Base-by-base conservation (phyloP, 1,140 invertebrate genomes). In the Papilio polytes region DNA sequence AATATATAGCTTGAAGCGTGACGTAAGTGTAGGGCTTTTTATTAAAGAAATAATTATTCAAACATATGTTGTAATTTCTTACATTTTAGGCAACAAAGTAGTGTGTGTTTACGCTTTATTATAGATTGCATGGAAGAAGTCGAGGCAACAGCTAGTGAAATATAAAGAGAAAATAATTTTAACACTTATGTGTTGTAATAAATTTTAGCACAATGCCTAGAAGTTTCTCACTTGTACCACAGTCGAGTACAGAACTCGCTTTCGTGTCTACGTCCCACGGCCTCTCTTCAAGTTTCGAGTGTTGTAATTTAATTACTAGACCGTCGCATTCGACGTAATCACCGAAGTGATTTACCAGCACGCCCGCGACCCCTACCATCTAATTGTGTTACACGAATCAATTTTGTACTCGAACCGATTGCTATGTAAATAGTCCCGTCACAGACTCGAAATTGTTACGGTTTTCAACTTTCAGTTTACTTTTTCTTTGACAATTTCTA, bases 271-370 rank as follows among this genome's bases (percentile, higher is more conserved):
- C 78, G 73, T 80, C 80, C 82, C 78, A 85, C 81, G 80, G 83
- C 74, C 83, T 84, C 81, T 85, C 82, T 83, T 83, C 79, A 84
- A 83, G 85, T 88, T 84, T 83, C 70, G 79, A 88, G 86, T 88
- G 86, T 87, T 85, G 85, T 89, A 89, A 89, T 88, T 88, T 87
- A 88, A 89, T 89, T 88, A 89, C 82, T 82, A 80, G 74, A 80
- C 80, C 79, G 82, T 84, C 85, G 83, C 78, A 86, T 85, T 88
- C 83, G 80, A 80, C 78, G 85, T 88, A 87, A 89, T 89, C 84
- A 85, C 78, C 80, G 82, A 80, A 84, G 81, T 88, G 85, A 88
- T 88, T 88, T 88, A 85, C 83, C 81, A 82, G 81, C 78, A 82
- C 3, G 72, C 70, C 73, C 79, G 77, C 80, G 56, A 80, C 82